Base-by-base conservation (phyloP, 2,888 invertebrate genomes). In the Xylota segnis region DNA sequence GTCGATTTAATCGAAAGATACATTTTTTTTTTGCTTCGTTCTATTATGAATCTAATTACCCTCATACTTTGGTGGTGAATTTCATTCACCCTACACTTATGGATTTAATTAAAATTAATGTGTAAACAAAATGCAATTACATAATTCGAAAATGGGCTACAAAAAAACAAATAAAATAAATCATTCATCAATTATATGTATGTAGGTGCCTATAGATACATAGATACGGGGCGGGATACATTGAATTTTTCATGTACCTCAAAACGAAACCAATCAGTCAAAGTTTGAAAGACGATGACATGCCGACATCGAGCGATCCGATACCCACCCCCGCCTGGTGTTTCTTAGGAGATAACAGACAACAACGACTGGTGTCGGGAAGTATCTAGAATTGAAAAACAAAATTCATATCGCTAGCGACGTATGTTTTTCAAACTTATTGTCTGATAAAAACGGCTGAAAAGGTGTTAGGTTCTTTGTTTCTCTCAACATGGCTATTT, bases 71-170 rank as follows among this genome's bases (percentile, higher is more conserved):
- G 32, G 29, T 70, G 29, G 59, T 47, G 27, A n/a, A 29, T 34
- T 18, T 40, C 3, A 5, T 18, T 1, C 12, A n/a, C 34, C 37
- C 18, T 14, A n/a, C 10, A 5, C 45, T 16, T 7, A 76, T 70
- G 61, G 66, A 77, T 72, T 77, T 83, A 83, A 83, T 83, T 77
- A 66, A 83, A 83, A 83, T 83, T 77, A 83, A 83, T 83, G 83
- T 83, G 58, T 59, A 77, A 66, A 77, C 71, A 77, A 45, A 77
- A 71, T 83, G 63, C 82, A 76, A 81, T 83, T 76, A 83, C 59
- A 83, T 68, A 70, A 66, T 72, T 77, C 66, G 71, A 72, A 83
- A 37, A 52, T 23, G 23, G 23, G 3, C 23, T 23, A 23, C 23
- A 23, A 23, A 23, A 3, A 9, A 50, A 72, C 18, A 37, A 14